Base-by-base conservation (phyloP, 2,797 vertebrate genomes). In the Fistularia commersonii region DNA sequence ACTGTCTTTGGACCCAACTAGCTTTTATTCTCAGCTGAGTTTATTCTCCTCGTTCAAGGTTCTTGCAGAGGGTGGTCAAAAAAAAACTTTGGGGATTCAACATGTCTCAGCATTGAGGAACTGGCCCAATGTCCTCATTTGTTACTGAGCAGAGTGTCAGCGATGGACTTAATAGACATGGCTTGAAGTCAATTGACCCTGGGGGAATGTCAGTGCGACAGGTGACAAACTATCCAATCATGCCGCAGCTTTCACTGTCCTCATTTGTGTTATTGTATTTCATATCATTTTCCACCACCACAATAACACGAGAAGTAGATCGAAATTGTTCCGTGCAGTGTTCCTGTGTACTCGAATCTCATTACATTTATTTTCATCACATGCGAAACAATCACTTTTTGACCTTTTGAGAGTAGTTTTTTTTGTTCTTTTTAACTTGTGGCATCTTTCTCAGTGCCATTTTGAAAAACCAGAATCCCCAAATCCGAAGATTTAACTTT, bases 81-180 rank as follows among this genome's bases (percentile, higher is more conserved):
- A 11, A 32, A 8, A 5, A 61, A 41, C 48, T 56, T 46, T 41
- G 40, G 59, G 38, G 65, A 66, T 69, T 57, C 49, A 77, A 42
- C 60, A 55, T 51, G 53, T 54, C 69, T 66, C 57, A 50, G 36
- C 56, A 61, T 8, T 59, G 53, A 64, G 33, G 32, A 45, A 37
- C 48, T 8, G 38, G 12, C 35, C 54, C 36, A 61, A 57, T 66
- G 15, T 48, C 50, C 46, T 31, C 46, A 36, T 50, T 49, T 47
- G 44, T 23, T 59, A 45, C 57, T 66, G 52, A 68, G 47, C 50
- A 54, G 41, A 1, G 31, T 54, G 56, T 51, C 45, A 52, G 13
- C 11, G 54, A 55, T 76, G 70, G 50, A 59, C 54, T 64, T 69
- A 61, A 76, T 60, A 65, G 74, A 68, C 46, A 66, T 47, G 35